Conservation (phyloP, 2,113 vertebrate genomes). For the Circaetus gallicus region DNA sequence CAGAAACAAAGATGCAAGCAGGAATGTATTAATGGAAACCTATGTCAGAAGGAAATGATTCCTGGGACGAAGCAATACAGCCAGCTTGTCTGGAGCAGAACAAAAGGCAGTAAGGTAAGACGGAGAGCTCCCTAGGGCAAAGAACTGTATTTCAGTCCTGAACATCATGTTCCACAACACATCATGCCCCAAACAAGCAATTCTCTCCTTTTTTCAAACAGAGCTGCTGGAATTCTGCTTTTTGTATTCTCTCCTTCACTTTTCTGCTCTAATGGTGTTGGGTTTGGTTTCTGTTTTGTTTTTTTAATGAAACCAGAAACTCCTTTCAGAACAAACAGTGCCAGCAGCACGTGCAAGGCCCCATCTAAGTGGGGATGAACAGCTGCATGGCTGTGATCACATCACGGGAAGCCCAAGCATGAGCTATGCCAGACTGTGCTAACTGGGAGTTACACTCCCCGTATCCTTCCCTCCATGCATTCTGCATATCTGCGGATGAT, state of each 20-base stretch:
- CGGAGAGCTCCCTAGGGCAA: not conserved
- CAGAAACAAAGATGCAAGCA: constrained; percentile 37
- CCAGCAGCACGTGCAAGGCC: not conserved
- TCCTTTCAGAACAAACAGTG: not conserved
- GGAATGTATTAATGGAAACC: constrained; percentile 29
- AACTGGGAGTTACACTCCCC: not conserved
- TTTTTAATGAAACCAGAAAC: not conserved
- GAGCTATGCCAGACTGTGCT: not conserved
- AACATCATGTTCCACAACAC: not conserved
- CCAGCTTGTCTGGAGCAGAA: constrained; percentile 3
- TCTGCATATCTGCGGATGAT: not conserved
- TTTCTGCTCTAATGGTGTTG: not conserved
- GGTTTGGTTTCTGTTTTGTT: rapidly evolving
- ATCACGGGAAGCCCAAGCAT: not conserved
- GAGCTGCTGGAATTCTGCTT: not conserved
- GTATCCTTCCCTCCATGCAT: not conserved
- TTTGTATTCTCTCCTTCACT: not conserved
- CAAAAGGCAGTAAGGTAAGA: not conserved
- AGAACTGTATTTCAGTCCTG: not conserved
- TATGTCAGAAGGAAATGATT: not conserved
- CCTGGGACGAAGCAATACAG: not conserved
- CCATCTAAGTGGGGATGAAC: not conserved
- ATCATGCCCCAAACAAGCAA: not conserved
- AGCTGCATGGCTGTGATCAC: not conserved
- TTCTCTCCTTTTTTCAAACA: not conserved